Evolutionary conservation across 2,113 vertebrate species (phyloP), one percentile per base, ranked within the genome.

Genomic region (Gobiocypris rarus): DNA sequence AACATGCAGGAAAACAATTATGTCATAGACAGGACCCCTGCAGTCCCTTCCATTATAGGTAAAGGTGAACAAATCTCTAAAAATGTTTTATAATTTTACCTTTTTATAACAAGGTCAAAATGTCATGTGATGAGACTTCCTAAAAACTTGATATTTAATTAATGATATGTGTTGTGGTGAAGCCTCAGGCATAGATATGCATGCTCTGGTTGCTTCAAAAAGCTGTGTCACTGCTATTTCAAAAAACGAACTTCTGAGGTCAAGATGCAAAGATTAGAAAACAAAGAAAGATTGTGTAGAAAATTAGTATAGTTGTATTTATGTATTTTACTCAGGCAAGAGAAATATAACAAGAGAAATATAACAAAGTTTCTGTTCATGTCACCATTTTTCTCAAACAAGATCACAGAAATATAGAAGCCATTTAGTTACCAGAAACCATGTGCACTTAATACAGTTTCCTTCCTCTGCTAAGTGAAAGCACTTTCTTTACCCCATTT

Each of bases 401-500:
- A 3, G 11, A 28, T 63, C 13, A 63, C 26, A 73, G n/a, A n/a
- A 22, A 38, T 56, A n/a, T 76, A 41, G 2, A 38, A 77, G 24
- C 13, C 24, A 50, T 50, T 80, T 65, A 65, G 58, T 58, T 59
- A 7, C 38, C n/a, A 63, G 58, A 79, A 45, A 61, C n/a, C 56
- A 63, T 11, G 15, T 28, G 34, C 4, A 45, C 38, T 63, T 52
- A 45, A 65, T 54, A 56, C 10, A 24, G 48, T n/a, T 67, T 50
- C 41, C 70, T 84, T 86, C 81, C 73, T 50, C 59, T 28, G n/a
- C 43, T 50, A 13, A n/a, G 82, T 34, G 38, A 22, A 65, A 58
- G 45, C 75, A 41, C 54, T 74, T 71, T 61, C 48, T 69, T 74
- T 50, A 22, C 50, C 38, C 73, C 65, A 70, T 75, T 54, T 70